These are phyloP conservation scores for Ostrea denselamellosa DNA, from an alignment of 1,140 invertebrate genomes.

Conservation along the genomic window DNA sequence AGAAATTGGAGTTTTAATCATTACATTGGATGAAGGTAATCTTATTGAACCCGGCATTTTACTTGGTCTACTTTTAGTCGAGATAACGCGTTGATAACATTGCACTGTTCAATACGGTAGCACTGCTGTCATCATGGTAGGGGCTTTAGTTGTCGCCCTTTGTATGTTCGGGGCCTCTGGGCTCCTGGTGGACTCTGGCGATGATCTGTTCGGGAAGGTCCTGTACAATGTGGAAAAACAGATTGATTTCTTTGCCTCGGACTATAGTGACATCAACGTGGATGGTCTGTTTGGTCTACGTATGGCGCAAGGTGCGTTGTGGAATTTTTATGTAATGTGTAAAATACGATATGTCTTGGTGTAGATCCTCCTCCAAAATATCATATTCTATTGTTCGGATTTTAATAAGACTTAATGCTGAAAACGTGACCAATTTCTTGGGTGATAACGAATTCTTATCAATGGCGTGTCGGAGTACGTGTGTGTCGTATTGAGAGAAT, in stretches of 20 bases:
- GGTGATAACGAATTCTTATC: too few relatives aligned
- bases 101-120: not conserved
- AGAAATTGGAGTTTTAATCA: too few relatives aligned
- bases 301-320: constrained; percentile 63
- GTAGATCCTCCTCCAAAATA: too few relatives aligned
- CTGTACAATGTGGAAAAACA: constrained; percentile 51
- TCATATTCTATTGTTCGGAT: too few relatives aligned
- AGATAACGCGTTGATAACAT: not conserved
- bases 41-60: too few relatives aligned
- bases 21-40: too few relatives aligned
- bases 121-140: not conserved
- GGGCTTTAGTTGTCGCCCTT: constrained; percentile 4
- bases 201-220: constrained; percentile 44
- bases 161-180: not conserved
- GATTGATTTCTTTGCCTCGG: constrained; percentile 55
- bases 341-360: not conserved
- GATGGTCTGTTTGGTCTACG: constrained; percentile 67
- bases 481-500: too few relatives aligned
- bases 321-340: not conserved
- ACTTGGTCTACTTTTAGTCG: not conserved
- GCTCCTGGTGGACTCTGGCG: not conserved
- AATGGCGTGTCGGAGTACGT: too few relatives aligned
- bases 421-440: too few relatives aligned
- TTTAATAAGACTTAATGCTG: too few relatives aligned
- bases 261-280: constrained; percentile 63